Conservation (phyloP, 2,113 vertebrate species). For the Xenus cinereus region DNA sequence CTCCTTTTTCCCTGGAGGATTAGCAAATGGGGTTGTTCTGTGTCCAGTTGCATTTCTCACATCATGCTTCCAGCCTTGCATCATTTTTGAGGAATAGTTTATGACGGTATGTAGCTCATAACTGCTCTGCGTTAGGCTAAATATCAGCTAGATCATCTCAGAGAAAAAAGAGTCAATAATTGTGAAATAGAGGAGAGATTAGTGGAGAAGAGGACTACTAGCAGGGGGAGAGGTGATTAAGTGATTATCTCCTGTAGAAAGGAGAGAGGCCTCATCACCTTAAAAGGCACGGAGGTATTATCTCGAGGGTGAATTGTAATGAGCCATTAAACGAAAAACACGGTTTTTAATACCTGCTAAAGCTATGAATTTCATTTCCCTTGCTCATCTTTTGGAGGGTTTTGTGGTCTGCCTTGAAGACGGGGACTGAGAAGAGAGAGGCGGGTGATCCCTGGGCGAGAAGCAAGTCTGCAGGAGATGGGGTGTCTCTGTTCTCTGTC, state of each 20-base stretch:
- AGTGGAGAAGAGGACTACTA: background rate
- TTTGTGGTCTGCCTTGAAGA: background rate
- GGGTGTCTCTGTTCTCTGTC: background rate
- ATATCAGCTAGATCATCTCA: background rate
- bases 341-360: background rate
- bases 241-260: background rate
- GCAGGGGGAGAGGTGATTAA: background rate
- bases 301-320: background rate
- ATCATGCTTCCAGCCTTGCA: background rate
- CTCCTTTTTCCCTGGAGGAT: slow-evolving; percentile 19
- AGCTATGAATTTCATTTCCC: background rate
- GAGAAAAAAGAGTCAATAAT: background rate
- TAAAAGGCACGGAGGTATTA: background rate
- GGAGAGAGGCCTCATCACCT: background rate
- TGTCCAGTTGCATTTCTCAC: background rate
- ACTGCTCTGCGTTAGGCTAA: background rate
- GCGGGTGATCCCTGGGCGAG: background rate
- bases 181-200: background rate
- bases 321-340: background rate
- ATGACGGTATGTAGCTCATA: background rate
- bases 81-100: background rate
- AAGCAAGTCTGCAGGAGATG: background rate
- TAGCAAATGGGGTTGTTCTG: background rate
- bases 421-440: background rate
- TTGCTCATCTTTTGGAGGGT: background rate